Conservation (phyloP, 2,888 invertebrate genomes). For the Hirtodrosophila trivittata region DNA sequence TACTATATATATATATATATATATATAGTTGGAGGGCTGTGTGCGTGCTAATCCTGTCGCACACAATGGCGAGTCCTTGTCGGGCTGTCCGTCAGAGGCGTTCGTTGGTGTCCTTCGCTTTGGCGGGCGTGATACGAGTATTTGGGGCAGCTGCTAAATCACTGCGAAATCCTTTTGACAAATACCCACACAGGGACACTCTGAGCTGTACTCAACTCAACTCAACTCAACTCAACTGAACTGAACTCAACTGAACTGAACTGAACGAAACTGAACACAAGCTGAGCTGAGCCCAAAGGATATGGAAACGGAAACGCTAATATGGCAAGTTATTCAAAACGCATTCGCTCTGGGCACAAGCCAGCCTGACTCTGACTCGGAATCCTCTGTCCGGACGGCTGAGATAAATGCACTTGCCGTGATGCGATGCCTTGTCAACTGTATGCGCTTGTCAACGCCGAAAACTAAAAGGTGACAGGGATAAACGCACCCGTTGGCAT, state of each 20-base stretch:
- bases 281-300: slow-evolving; percentile 29
- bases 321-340: slow-evolving; percentile 78
- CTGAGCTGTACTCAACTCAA: slow-evolving; percentile 18
- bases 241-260: slow-evolving; percentile 27
- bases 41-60: slow-evolving; percentile 67
- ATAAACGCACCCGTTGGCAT: slow-evolving; percentile 64
- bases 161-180: slow-evolving; percentile 77
- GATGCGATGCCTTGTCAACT: slow-evolving; percentile 60
- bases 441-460: slow-evolving; percentile 74
- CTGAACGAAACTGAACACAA: slow-evolving; percentile 30
- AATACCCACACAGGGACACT: slow-evolving; percentile 63
- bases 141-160: slow-evolving; percentile 71
- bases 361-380: background rate
- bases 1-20: background rate
- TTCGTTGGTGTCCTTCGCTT: slow-evolving; percentile 15
- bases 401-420: slow-evolving; percentile 56
- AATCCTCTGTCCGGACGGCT: slow-evolving; percentile 14
- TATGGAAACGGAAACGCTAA: slow-evolving; percentile 65
- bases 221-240: slow-evolving; percentile 25
- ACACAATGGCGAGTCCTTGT: slow-evolving; percentile 44
- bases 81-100: slow-evolving; percentile 55
- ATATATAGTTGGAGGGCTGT: background rate
- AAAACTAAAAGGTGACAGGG: slow-evolving; percentile 79
- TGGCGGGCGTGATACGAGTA: slow-evolving; percentile 41
- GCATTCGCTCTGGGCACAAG: slow-evolving; percentile 45